Evolutionary conservation across 2,113 vertebrate species (phyloP), one percentile per base, ranked within the genome.

Genomic region (Siniperca chuatsi): DNA sequence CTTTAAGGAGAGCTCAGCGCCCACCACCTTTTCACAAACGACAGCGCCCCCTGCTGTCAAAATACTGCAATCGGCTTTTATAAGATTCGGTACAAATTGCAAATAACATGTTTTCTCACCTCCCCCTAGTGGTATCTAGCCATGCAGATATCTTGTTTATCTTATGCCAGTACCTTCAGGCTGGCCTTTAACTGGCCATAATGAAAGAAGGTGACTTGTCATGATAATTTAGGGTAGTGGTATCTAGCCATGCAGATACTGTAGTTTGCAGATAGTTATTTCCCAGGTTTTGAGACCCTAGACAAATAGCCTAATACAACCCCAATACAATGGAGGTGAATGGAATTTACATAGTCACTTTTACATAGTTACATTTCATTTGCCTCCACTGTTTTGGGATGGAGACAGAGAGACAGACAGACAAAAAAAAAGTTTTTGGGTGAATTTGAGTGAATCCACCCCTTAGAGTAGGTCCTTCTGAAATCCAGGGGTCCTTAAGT

Each of bases 21-120:
- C 50, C 15, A 12, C 21, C 69, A 0, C 6, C 10, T 3, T 54
- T 10, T 29, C 37, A 33, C 40, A 10, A 3, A 5, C 78, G 5
- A 64, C 62, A 76, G 89, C 90, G 79, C 91, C 87, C 21, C 79
- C 79, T 90, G 73, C 84, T 79, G 95, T 42, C 16, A 0, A 4
- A 58, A 57, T 0, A 2, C 12, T 2, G 71, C 8, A 7, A 25
- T 48, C 21, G 33, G 12, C 2, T 20, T 64, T 48, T 18, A 11
- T 0, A 4, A 20, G 12, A 25, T 13, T 74, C n/a, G 1, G 25
- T 75, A 23, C 12, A 4, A 4, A 2, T 60, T 13, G 1, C 9
- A 21, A 25, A 16, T 2, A 1, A 18, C 12, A 50, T 6, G 0
- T 10, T n/a, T 12, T 23, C 70, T 65, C 44, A 46, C 44, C 23